Percentiles rank a stretch among this genome's conserved stretches.
Conservation (phyloP, 2,113 vertebrate species). For the human (Homo sapiens) region GRCh38 chr21:38398001-38398500, state of each 20-base stretch:
- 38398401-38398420: neutral
- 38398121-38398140: neutral
- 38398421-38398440: neutral
- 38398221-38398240: rapidly evolving
- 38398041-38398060: neutral
- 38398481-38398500: neutral
- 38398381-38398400: neutral
- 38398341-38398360: no score
- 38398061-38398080: neutral
- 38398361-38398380: neutral
- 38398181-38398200: no score
- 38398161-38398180: neutral
- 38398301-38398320: neutral
- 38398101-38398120: neutral
- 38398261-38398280: neutral
- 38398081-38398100: neutral
- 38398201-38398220: rapidly evolving
- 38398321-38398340: neutral
- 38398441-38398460: neutral
- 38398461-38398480: neutral
- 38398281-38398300: no score
- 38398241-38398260: neutral
- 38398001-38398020: rapidly evolving
- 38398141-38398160: rapidly evolving
- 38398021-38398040: neutral